phyloP scores from a whole-genome alignment of 2,797 vertebrate genomes.

The Argentina silus region DNA sequence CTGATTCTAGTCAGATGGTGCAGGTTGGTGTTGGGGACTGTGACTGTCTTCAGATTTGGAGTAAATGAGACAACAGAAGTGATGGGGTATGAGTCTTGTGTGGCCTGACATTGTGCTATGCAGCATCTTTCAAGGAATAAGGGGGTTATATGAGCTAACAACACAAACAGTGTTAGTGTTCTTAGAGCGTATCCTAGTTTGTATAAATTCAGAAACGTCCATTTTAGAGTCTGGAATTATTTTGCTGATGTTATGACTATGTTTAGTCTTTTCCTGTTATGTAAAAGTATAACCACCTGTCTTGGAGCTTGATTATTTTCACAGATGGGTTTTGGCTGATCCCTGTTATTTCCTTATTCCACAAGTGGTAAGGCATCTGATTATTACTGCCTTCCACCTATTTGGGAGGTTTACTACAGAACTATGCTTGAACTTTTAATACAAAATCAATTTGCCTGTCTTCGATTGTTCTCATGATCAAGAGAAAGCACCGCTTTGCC shows the following conservation, averaged over 20 bases:
- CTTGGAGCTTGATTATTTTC: constrained; percentile 59
- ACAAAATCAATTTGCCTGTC: constrained; percentile 42
- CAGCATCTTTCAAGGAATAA: constrained; percentile 11
- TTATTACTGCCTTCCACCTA: constrained; percentile 33
- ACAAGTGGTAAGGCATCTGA: constrained; percentile 56
- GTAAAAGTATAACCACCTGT: constrained; percentile 64
- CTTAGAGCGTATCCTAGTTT: constrained; percentile 1
- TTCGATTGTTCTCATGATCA: constrained; percentile 40
- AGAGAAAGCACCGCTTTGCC: constrained; percentile 28
- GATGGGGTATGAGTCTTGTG: neutral
- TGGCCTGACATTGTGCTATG: constrained; percentile 13
- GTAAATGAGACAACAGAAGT: neutral
- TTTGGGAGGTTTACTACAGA: constrained; percentile 39
- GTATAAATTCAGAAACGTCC: constrained; percentile 5
- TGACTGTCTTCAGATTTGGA: neutral
- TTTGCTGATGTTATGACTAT: constrained; percentile 43
- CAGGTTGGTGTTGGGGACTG: neutral
- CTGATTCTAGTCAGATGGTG: neutral
- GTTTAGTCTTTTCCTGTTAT: constrained; percentile 40
- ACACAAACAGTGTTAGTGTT: constrained; percentile 13
- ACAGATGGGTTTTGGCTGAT: constrained; percentile 64
- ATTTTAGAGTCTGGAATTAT: constrained; percentile 56
- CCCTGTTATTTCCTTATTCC: constrained; percentile 65
- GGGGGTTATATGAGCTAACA: constrained; percentile 44
- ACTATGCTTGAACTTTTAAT: constrained; percentile 47